Conservation (phyloP, 2,113 vertebrate genomes). For the Corythaixoides concolor region DNA sequence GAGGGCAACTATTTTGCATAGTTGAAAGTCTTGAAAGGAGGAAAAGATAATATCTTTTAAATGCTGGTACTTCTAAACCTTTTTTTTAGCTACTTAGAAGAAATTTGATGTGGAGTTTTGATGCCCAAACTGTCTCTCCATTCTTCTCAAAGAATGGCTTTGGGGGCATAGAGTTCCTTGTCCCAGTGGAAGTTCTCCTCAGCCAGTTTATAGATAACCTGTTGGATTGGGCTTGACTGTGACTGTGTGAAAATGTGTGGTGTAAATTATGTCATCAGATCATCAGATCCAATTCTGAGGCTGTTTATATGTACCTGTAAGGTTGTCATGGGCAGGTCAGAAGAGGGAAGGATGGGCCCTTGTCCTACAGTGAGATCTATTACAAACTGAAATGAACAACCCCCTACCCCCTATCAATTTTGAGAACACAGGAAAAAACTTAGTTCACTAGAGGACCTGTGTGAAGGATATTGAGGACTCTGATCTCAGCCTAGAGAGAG, state of each 20-base stretch:
- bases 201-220: neutral
- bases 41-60: neutral
- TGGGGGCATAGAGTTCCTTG: neutral
- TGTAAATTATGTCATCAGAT: neutral
- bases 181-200: neutral
- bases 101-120: neutral
- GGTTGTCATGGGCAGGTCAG: neutral
- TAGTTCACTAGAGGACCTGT: neutral
- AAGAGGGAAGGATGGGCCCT: neutral
- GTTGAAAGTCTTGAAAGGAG: neutral
- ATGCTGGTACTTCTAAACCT: neutral
- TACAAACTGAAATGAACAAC: neutral
- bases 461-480: neutral
- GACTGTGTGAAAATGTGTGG: neutral
- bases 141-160: neutral
- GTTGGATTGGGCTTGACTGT: neutral
- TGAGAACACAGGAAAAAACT: neutral
- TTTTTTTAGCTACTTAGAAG: neutral
- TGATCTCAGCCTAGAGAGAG: neutral
- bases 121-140: neutral
- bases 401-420: rapidly evolving
- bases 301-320: neutral
- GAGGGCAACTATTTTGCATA: neutral
- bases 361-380: neutral
- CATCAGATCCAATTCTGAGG: neutral